These are phyloP conservation scores for Euproctis similis DNA, from an alignment of 2,888 invertebrate genomes.

Conservation along the genomic window DNA sequence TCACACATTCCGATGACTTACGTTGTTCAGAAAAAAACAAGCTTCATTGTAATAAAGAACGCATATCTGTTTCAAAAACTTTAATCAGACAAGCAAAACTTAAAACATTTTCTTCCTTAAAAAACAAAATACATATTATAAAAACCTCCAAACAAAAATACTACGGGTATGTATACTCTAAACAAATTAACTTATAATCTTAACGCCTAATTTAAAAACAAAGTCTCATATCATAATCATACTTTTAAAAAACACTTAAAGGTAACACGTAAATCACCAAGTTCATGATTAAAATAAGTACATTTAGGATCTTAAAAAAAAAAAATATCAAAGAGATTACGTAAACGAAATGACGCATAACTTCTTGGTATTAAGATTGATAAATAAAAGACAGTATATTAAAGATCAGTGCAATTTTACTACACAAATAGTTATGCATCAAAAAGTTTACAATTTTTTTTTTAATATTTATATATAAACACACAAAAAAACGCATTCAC, in stretches of 20 bases:
- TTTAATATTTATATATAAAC: constrained; percentile 28
- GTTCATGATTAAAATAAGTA: constrained; percentile 69
- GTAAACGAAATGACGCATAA: constrained; percentile 59
- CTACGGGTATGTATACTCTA: constrained; percentile 22
- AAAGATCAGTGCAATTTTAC: not conserved
- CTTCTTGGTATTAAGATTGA: constrained; percentile 32
- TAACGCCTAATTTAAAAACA: constrained; percentile 18
- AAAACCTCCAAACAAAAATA: constrained; percentile 24
- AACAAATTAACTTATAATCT: constrained; percentile 45
- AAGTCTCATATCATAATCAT: constrained; percentile 57
- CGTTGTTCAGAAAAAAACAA: too few relatives aligned
- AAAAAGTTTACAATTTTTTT: constrained; percentile 44
- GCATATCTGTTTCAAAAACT: constrained; percentile 33
- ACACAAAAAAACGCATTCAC: constrained; percentile 51
- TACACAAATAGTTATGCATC: constrained; percentile 54
- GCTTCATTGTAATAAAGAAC: too few relatives aligned
- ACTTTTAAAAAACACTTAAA: constrained; percentile 47
- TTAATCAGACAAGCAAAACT: constrained; percentile 60
- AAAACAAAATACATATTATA: constrained; percentile 33
- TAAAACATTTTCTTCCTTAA: constrained; percentile 35
- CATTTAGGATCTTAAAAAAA: constrained; percentile 31
- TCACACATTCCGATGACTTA: too few relatives aligned
- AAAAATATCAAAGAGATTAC: constrained; percentile 29
- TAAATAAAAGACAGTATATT: constrained; percentile 2
- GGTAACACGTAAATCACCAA: constrained; percentile 59